phyloP scores from a whole-genome alignment of 2,113 vertebrate genomes.

The Coturnix japonica region DNA sequence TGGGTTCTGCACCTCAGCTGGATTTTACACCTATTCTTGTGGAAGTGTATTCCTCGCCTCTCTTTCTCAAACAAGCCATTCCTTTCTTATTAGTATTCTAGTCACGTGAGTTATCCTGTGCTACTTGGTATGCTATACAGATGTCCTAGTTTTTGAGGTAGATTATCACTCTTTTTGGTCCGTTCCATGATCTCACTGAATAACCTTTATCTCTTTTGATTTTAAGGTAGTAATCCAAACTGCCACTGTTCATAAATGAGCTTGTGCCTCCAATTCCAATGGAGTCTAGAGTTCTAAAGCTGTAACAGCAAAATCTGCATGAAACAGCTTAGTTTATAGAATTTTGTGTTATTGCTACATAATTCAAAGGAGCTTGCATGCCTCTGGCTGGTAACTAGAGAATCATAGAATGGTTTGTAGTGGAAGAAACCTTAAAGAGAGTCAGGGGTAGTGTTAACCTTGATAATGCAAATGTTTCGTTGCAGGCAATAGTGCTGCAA shows the following conservation, averaged over 20 bases:
- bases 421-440: neutral
- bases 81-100: neutral
- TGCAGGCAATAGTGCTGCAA: neutral
- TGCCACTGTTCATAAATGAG: neutral
- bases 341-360: neutral
- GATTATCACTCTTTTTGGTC: neutral
- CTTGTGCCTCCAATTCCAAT: neutral
- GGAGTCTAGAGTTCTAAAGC: neutral
- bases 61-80: neutral
- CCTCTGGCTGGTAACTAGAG: neutral
- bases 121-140: neutral
- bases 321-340: neutral
- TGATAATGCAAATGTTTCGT: neutral
- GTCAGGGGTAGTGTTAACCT: neutral
- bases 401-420: neutral
- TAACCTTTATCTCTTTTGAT: neutral
- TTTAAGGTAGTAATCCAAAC: neutral
- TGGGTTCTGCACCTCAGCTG: neutral
- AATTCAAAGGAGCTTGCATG: neutral
- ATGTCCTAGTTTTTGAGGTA: neutral
- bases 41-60: neutral
- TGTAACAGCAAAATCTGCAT: neutral
- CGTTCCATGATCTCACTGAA: neutral
- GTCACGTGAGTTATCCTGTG: neutral
- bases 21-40: neutral